A percentile compares a stretch with the other conserved stretches of the same genome.
Evolutionary conservation across 2,888 invertebrate species (phyloP).

Genomic region (Graphium colonna): DNA sequence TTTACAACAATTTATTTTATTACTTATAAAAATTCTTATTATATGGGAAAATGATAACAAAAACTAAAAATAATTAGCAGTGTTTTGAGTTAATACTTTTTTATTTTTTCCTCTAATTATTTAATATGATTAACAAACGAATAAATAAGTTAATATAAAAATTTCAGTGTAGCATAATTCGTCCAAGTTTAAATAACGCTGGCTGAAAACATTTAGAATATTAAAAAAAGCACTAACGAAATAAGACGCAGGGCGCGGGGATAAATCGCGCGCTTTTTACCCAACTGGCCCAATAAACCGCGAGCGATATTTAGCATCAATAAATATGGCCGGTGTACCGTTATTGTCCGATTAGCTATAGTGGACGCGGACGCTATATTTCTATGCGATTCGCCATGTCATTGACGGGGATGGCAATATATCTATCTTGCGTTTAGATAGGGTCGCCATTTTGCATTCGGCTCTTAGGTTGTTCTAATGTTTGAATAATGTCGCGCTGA

Average conservation of each 20-base stretch:
- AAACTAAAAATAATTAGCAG: too few species aligned
- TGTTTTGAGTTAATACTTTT: too few species aligned
- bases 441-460: slow-evolving; percentile 21
- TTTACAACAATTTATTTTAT: too few species aligned
- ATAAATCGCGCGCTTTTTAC: slow-evolving; percentile 50
- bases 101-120: too few species aligned
- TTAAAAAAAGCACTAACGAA: too few species aligned
- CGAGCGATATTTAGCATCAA: slow-evolving; percentile 69
- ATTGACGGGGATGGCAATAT: slow-evolving; percentile 39
- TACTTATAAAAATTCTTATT: too few species aligned
- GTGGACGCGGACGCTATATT: slow-evolving; percentile 35
- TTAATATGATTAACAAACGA: too few species aligned
- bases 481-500: slow-evolving; percentile 4
- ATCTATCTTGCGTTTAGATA: slow-evolving; percentile 43
- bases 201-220: too few species aligned
- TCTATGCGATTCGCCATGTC: slow-evolving; percentile 37
- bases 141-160: too few species aligned
- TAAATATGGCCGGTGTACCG: slow-evolving; percentile 63
- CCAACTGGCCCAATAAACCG: slow-evolving; percentile 57
- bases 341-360: slow-evolving; percentile 53
- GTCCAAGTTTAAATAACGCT: too few species aligned
- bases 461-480: slow-evolving; percentile 3
- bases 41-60: too few species aligned
- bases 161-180: too few species aligned
- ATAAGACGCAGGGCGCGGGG: neutral